These are phyloP conservation scores for Polyommatus iphigenia DNA, from an alignment of 2,888 invertebrate species.

Conservation along the genomic window DNA sequence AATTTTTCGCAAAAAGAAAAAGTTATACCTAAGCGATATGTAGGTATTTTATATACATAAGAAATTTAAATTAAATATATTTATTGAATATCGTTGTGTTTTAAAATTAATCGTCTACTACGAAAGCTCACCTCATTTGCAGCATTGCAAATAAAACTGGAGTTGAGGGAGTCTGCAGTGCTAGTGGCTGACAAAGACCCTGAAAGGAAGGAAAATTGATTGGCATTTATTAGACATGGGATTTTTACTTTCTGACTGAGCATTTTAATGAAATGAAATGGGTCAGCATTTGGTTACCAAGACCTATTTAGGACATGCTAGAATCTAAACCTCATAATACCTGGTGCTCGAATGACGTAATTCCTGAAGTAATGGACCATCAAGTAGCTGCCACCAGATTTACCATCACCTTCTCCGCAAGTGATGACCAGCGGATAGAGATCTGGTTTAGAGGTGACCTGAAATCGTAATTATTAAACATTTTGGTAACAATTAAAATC, in stretches of 20 bases:
- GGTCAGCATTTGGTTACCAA: neutral
- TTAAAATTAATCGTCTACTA: neutral
- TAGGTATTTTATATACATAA: too few relatives aligned
- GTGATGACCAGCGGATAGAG: conserved; percentile 92
- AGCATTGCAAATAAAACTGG: conserved; percentile 91
- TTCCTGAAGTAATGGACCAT: conserved; percentile 93
- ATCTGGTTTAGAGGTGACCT: conserved; percentile 93
- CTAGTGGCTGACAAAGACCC: conserved; percentile 91
- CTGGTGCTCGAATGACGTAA: conserved; percentile 86
- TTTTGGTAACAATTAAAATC: neutral
- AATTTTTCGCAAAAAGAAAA: too few relatives aligned
- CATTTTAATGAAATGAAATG: neutral
- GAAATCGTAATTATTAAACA: conserved; percentile 33
- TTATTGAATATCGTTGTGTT: neutral
- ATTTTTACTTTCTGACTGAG: neutral
- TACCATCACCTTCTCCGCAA: conserved; percentile 85
- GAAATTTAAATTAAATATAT: too few relatives aligned
- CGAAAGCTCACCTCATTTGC: conserved; percentile 84
- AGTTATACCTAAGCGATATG: too few relatives aligned
- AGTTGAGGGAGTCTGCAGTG: conserved; percentile 92
- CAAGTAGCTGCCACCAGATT: conserved; percentile 86
- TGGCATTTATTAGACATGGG: too few relatives aligned
- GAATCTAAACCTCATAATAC: conserved; percentile 52
- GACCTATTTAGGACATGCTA: too few relatives aligned
- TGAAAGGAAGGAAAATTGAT: conserved; percentile 51